A percentile compares a stretch with the other conserved stretches of the same genome.
Conservation (phyloP, 2,113 vertebrate genomes). For the Nothoprocta pentlandii region DNA sequence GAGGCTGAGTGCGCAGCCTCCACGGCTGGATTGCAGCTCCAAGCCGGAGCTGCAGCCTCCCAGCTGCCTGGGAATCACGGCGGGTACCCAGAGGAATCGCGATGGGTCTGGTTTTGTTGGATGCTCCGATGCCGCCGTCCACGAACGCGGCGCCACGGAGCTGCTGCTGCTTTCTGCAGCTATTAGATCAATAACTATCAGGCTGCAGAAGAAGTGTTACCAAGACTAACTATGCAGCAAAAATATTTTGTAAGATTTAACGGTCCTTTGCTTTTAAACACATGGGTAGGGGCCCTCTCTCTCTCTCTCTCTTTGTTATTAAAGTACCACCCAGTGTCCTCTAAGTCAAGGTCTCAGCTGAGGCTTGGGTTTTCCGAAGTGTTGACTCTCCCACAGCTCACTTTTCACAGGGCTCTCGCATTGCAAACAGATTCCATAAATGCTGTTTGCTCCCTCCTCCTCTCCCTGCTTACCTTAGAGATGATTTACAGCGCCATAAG, state of each 20-base stretch:
- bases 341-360: not conserved
- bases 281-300: rapidly evolving
- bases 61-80: conserved; percentile 19
- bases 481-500: conserved; percentile 14
- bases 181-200: not conserved
- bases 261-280: not conserved
- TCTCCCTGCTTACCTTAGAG: not conserved
- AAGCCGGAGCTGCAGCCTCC: not conserved
- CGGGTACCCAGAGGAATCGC: not conserved
- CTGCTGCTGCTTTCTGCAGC: too few species aligned
- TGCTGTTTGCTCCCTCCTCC: not conserved
- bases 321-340: not conserved
- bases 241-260: not conserved
- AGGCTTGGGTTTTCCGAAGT: not conserved
- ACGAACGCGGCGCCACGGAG: not conserved
- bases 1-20: not conserved
- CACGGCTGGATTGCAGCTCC: not conserved
- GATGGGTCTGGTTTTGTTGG: not conserved
- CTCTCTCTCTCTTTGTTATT: too few species aligned
- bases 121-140: not conserved
- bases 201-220: not conserved
- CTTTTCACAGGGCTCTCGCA: not conserved
- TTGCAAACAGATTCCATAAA: not conserved
- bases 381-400: not conserved
- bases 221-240: not conserved